Base-by-base conservation (phyloP, 2,797 vertebrate genomes). In the Tapirus indicus region DNA sequence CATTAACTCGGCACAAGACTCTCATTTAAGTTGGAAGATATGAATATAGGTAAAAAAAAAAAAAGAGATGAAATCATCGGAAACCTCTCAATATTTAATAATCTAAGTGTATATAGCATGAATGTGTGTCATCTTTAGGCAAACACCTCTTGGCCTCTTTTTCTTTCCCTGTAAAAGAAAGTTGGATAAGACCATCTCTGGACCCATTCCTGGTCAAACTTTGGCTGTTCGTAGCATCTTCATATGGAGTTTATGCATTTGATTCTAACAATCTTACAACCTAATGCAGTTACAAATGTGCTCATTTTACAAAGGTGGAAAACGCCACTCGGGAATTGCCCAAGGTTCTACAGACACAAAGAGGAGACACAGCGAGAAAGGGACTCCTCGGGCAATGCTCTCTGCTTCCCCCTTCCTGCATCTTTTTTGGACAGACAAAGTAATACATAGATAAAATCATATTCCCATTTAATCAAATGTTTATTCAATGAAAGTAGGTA, bases 401-500 rank as follows among this genome's bases (percentile, higher is more conserved):
- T 58, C 78, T 2, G 2, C 7, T 1, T 38, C 7, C 23, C 21
- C 21, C 5, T 66, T 83, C 66, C n/a, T 18, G 38, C 20, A 4
- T 87, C 44, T 79, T 47, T 47, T 86, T 32, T 25, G 71, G 69
- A 35, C 6, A 58, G 69, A 80, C 18, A 71, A 29, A 95, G 41
- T 41, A 32, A 94, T 5, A 66, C 32, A 44, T 7, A 84, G 66
- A 64, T 29, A 35, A 52, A 72, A 74, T n/a, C 88, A 35, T 23
- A 44, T 49, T 27, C 80, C 95, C 98, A 96, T 98, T 98, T 98
- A 98, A 97, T 98, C 98, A 90, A 97, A 97, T 97, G 98, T 99
- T 99, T 99, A 99, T 99, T 99, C 98, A 98, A 97, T 99, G 98
- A 99, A 99, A 98, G 98, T 97, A 98, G 98, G 98, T 99, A 99